These are phyloP conservation scores for Drosophila teissieri DNA, from an alignment of 1,140 invertebrate species.

Conservation along the genomic window DNA sequence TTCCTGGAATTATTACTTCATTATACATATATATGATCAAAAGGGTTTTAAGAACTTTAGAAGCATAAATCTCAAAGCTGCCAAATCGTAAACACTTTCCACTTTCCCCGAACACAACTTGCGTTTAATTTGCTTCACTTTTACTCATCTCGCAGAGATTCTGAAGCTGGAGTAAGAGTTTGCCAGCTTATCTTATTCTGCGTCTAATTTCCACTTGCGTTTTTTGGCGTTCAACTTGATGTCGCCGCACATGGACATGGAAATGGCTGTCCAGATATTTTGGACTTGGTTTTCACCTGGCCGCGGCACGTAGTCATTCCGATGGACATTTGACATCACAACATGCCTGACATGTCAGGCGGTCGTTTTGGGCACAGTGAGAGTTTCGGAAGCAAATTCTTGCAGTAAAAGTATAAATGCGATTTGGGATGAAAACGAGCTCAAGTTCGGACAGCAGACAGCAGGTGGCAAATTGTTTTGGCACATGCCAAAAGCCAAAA, in stretches of 20 bases:
- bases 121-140: slow-evolving; percentile 20
- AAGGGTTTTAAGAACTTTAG: background rate
- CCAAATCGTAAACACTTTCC: slow-evolving; percentile 6
- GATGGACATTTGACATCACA: slow-evolving; percentile 55
- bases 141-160: slow-evolving; percentile 36
- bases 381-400: slow-evolving; percentile 54
- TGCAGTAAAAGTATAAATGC: slow-evolving; percentile 71
- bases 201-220: slow-evolving; percentile 38
- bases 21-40: background rate
- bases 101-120: slow-evolving; percentile 13
- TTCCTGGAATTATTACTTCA: background rate
- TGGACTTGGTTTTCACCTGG: slow-evolving; percentile 44
- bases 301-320: slow-evolving; percentile 35
- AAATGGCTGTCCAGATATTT: slow-evolving; percentile 11
- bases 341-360: slow-evolving; percentile 65
- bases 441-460: slow-evolving; percentile 50
- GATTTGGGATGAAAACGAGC: slow-evolving; percentile 31
- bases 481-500: slow-evolving; percentile 60
- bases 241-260: slow-evolving; percentile 35
- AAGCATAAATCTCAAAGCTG: background rate
- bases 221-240: slow-evolving; percentile 42
- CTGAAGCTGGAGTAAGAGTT: slow-evolving; percentile 28
- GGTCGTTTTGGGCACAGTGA: slow-evolving; percentile 39
- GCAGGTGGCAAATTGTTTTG: slow-evolving; percentile 68
- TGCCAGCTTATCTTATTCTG: slow-evolving; percentile 24